These are phyloP conservation scores for Saturnia pavonia DNA, from an alignment of 2,888 invertebrate species.

Conservation along the genomic window DNA sequence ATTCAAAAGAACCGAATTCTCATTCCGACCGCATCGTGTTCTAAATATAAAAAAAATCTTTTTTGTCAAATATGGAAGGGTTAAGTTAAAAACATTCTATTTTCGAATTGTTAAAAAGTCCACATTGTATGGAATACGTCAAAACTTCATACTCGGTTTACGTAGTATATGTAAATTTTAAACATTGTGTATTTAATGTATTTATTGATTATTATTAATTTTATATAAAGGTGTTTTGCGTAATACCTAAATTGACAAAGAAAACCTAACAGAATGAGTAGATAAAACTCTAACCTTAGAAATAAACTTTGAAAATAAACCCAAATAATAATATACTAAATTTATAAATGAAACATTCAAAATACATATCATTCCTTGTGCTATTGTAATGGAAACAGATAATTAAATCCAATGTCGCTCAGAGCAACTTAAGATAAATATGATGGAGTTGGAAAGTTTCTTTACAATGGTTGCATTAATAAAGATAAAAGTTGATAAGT, in stretches of 20 bases:
- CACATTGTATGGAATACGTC: conserved; percentile 81
- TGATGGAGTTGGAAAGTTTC: no score
- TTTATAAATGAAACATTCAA: no score
- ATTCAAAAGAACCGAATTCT: conserved; percentile 77
- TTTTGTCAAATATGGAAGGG: conserved; percentile 82
- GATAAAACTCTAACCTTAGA: not conserved
- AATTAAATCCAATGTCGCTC: no score
- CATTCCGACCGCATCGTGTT: conserved; percentile 73
- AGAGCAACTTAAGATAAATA: no score
- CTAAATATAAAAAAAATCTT: conserved; percentile 77
- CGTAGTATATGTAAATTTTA: conserved; percentile 43
- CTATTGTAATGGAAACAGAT: no score
- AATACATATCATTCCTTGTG: no score
- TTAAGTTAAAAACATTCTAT: conserved; percentile 82
- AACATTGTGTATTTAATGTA: not conserved
- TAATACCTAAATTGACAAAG: not conserved
- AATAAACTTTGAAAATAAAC: not conserved
- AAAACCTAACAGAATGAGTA: not conserved
- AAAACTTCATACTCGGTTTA: conserved; percentile 69
- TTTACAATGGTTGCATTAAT: no score
- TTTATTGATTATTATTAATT: not conserved
- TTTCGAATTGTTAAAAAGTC: conserved; percentile 81
- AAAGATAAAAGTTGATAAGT: no score
- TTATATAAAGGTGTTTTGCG: not conserved
- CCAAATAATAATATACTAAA: no score